Percentiles rank a stretch among this genome's conserved stretches.
Conservation (phyloP, 2,113 vertebrate genomes). For the Litocranius walleri region DNA sequence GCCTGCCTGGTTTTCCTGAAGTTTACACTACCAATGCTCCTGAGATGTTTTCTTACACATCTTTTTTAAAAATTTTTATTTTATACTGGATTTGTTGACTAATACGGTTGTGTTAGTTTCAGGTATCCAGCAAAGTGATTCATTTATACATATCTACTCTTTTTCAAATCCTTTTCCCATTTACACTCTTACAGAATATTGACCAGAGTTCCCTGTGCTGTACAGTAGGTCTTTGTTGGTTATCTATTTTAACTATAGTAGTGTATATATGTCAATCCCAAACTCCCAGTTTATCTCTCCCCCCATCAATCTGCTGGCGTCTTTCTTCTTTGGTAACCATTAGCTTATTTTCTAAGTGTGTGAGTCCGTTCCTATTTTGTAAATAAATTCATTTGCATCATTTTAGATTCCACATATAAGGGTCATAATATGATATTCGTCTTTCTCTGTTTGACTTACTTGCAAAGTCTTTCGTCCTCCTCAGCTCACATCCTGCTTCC, state of each 20-base stretch:
- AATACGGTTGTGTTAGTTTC: neutral
- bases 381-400: neutral
- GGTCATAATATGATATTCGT: neutral
- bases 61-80: neutral
- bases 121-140: neutral
- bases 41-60: neutral
- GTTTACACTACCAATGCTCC: neutral
- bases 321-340: neutral
- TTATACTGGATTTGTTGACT: neutral
- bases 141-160: neutral
- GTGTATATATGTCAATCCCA: neutral
- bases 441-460: neutral
- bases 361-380: neutral
- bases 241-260: neutral
- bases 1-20: neutral
- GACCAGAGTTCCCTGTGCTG: neutral
- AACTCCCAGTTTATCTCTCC: neutral
- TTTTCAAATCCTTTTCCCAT: neutral
- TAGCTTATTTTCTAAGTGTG: neutral
- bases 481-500: neutral
- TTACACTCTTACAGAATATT: neutral
- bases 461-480: neutral
- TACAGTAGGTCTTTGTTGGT: neutral
- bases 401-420: neutral
- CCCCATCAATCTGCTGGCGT: neutral